phyloP scores from a whole-genome alignment of 2,797 vertebrate genomes.

The Dallia pectoralis region DNA sequence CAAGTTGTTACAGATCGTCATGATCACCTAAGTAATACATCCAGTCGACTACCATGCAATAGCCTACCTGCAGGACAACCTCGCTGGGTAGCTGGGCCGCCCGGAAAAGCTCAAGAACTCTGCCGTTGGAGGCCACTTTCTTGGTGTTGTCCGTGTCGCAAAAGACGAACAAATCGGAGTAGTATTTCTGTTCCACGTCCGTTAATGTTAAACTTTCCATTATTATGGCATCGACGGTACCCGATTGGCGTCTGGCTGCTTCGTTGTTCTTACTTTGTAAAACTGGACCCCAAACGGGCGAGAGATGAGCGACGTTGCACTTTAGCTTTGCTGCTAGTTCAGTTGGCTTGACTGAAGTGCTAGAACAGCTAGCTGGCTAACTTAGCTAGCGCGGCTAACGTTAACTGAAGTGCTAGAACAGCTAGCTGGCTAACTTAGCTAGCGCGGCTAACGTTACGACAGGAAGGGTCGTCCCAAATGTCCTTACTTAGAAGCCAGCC shows the following conservation, averaged over 20 bases:
- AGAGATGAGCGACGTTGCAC: constrained; percentile 21
- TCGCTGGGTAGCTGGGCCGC: constrained; percentile 95
- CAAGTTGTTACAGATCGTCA: too few relatives aligned
- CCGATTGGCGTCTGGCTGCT: constrained; percentile 46
- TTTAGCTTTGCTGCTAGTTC: constrained; percentile 14
- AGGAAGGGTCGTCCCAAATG: neutral
- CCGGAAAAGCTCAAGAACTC: constrained; percentile 95
- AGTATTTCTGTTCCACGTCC: constrained; percentile 96
- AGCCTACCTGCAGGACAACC: constrained; percentile 90
- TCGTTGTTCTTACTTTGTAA: constrained; percentile 52
- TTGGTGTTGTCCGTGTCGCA: constrained; percentile 98
- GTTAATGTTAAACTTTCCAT: constrained; percentile 96
- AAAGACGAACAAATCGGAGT: constrained; percentile 94
- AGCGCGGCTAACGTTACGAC: neutral
- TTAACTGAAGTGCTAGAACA: neutral
- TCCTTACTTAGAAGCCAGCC: neutral
- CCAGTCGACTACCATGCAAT: neutral
- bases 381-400: neutral
- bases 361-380: neutral
- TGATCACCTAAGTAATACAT: neutral
- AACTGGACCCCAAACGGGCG: constrained; percentile 55
- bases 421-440: constrained; percentile 6
- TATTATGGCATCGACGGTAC: constrained; percentile 63
- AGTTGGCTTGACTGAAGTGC: neutral
- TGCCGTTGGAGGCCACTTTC: constrained; percentile 92